phyloP scores from a whole-genome alignment of 2,888 invertebrate species.

The Hirtodrosophila alboralis region DNA sequence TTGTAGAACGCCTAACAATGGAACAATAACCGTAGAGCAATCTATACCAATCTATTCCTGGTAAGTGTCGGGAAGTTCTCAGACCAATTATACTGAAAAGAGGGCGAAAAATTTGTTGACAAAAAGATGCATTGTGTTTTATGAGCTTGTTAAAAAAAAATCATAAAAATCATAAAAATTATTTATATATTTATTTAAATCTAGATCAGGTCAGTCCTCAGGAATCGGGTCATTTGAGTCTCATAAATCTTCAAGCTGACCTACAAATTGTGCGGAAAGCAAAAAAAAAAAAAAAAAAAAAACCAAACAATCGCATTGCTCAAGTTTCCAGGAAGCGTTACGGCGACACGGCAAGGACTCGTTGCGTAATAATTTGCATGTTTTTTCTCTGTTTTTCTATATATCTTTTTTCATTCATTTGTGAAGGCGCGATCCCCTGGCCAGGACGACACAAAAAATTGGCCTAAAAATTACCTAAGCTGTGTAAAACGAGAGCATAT shows the following conservation, averaged over 20 bases:
- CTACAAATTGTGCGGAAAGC: constrained; percentile 51
- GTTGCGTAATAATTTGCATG: constrained; percentile 74
- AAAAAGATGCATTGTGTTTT: constrained; percentile 40
- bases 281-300: constrained; percentile 28
- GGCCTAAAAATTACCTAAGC: constrained; percentile 74
- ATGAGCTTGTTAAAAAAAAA: constrained; percentile 68
- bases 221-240: constrained; percentile 25
- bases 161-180: constrained; percentile 75
- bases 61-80: constrained; percentile 22
- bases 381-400: constrained; percentile 32
- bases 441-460: constrained; percentile 54
- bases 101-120: constrained; percentile 27
- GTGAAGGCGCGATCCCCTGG: constrained; percentile 30
- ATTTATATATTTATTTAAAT: constrained; percentile 48
- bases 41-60: constrained; percentile 45
- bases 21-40: constrained; percentile 17
- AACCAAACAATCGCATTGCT: constrained; percentile 23
- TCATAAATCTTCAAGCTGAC: constrained; percentile 59
- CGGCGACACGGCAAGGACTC: constrained; percentile 34
- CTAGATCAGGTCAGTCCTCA: constrained; percentile 59
- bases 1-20: constrained; percentile 12
- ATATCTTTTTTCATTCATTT: constrained; percentile 52
- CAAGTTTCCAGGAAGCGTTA: constrained; percentile 47
- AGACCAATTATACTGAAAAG: constrained; percentile 46
- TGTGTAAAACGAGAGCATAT: constrained; percentile 66